Conservation (phyloP, 1,140 invertebrate species). For the Lysiphlebus fabarum region DNA sequence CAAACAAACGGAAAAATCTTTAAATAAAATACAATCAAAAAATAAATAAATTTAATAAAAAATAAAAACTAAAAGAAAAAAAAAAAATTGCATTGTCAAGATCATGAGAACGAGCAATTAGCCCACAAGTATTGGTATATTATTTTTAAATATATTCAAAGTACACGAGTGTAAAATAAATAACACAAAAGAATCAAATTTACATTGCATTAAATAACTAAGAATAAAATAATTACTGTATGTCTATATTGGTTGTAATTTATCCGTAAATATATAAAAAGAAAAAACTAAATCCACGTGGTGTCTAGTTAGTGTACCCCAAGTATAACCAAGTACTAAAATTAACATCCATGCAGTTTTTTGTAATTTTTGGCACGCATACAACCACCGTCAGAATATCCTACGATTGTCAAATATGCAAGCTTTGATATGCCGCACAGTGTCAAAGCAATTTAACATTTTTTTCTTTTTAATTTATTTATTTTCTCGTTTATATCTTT, state of each 20-base stretch:
- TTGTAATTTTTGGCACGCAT: constrained; percentile 40
- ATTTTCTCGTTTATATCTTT: too few relatives aligned
- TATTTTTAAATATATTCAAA: constrained; percentile 5
- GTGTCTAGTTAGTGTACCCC: constrained; percentile 48
- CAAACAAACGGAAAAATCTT: neutral
- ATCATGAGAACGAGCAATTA: constrained; percentile 34
- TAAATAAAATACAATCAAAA: neutral
- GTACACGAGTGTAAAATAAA: too few relatives aligned
- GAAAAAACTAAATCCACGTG: constrained; percentile 47
- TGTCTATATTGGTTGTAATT: constrained; percentile 1
- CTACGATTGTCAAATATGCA: constrained; percentile 7
- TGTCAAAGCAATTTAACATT: too few relatives aligned
- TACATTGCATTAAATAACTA: neutral
- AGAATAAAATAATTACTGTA: neutral
- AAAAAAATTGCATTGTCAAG: constrained; percentile 33
- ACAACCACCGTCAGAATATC: constrained; percentile 15
- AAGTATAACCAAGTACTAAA: constrained; percentile 27
- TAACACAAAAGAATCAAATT: too few relatives aligned
- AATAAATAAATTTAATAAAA: constrained; percentile 17
- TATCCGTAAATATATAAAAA: constrained; percentile 26
- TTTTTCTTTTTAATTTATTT: too few relatives aligned
- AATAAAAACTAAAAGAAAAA: constrained; percentile 13
- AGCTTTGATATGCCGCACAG: neutral
- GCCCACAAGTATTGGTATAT: constrained; percentile 13
- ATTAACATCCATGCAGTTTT: constrained; percentile 51